A percentile compares a stretch with the other conserved stretches of the same genome.
These are phyloP conservation scores for Erebia aethiops DNA, from an alignment of 2,888 invertebrate genomes.

Conservation along the genomic window DNA sequence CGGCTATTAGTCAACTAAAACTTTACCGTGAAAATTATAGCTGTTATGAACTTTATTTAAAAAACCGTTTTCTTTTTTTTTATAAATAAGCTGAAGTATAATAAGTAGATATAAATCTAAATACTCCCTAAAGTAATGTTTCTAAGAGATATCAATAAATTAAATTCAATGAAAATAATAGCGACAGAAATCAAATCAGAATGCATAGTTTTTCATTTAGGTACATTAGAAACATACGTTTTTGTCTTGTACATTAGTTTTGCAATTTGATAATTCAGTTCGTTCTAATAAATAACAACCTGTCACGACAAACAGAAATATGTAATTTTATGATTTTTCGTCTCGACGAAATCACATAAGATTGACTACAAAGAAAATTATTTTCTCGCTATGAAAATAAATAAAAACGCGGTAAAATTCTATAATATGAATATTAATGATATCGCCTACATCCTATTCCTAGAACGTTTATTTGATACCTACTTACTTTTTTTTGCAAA, in stretches of 20 bases:
- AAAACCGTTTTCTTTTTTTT: no score
- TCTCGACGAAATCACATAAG: conserved; percentile 24
- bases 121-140: not conserved
- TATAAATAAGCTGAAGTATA: no score
- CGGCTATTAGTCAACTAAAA: no score
- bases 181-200: conserved; percentile 45
- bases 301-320: conserved; percentile 30
- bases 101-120: not conserved
- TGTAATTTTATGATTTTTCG: conserved; percentile 22
- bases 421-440: no score
- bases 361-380: conserved; percentile 12
- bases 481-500: not conserved
- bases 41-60: no score
- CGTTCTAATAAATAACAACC: conserved; percentile 27
- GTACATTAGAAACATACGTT: conserved; percentile 29
- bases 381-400: not conserved
- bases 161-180: conserved; percentile 52
- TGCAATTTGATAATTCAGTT: conserved; percentile 25
- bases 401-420: not conserved
- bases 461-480: no score
- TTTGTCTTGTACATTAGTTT: conserved; percentile 20
- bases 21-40: no score
- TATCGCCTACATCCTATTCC: not conserved
- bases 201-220: not conserved
- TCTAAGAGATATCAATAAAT: not conserved